A percentile compares a stretch with the other conserved stretches of the same genome.
phyloP scores from a whole-genome alignment of 1,140 invertebrate species.

The Heliconius nattereri region DNA sequence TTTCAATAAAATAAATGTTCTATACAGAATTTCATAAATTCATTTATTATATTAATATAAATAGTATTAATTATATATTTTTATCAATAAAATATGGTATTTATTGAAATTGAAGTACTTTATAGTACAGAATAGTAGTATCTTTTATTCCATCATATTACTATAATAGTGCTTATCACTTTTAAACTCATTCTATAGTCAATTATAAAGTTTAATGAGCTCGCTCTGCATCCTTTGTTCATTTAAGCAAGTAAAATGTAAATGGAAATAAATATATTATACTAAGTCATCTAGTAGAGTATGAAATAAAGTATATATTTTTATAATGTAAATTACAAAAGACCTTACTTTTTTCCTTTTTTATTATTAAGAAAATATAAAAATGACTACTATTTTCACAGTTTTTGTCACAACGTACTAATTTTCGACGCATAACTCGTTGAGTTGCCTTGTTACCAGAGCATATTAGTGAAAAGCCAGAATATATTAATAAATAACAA shows the following conservation, averaged over 20 bases:
- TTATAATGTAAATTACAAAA: too few species aligned
- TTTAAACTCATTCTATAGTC: constrained; percentile 39
- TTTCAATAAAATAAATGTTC: background rate
- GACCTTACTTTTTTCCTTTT: too few species aligned
- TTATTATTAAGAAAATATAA: too few species aligned
- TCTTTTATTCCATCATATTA: background rate
- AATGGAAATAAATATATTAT: background rate
- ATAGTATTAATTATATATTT: background rate
- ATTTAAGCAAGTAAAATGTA: background rate
- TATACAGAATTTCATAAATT: background rate
- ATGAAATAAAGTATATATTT: too few species aligned
- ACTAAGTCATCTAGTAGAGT: too few species aligned
- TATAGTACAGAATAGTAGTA: background rate
- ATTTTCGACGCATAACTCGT: too few species aligned
- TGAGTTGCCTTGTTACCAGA: too few species aligned
- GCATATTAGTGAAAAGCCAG: too few species aligned
- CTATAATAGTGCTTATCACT: constrained; percentile 29
- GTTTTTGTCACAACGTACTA: too few species aligned
- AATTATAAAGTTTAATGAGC: constrained; percentile 61
- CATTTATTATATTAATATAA: background rate
- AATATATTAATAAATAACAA: too few species aligned
- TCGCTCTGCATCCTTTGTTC: constrained; percentile 1
- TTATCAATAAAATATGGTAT: background rate
- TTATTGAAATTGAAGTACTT: constrained; percentile 4
- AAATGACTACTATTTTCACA: too few species aligned